Evolutionary conservation across 1,140 invertebrate genomes (phyloP), one percentile per base, ranked within the genome.

Genomic region (Zaprionus taronus): DNA sequence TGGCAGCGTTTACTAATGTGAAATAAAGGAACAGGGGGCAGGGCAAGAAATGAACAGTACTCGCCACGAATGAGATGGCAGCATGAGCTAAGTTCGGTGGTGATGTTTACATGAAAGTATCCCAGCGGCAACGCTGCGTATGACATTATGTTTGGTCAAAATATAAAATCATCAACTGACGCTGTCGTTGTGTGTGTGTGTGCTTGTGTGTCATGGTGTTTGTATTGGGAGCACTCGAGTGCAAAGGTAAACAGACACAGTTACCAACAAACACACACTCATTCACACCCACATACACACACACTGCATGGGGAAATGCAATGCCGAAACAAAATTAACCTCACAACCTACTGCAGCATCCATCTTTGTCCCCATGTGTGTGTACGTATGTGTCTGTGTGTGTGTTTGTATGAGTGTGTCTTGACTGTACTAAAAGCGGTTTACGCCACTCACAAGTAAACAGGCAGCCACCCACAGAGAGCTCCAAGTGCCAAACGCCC

Each of bases 391-490:
- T 28, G 26, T 20, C 20, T 66, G 56, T 79, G 36, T 26, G 63
- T 73, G 73, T 74, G 51, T 71, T n/a, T 41, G 38, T 41, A 41
- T 47, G 41, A n/a, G 62, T 72, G 70, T 55, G 58, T 47, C 75
- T 69, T 74, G 70, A 77, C 72, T 77, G 79, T 83, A 82, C 81
- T 89, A 89, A 87, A 89, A 87, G 84, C 84, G 84, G 84, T 81
- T 87, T 81, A 84, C 80, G 75, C 84, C 85, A 90, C 84, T 87
- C 84, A 84, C 78, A 89, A 80, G 84, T 73, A 73, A 83, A 83
- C 78, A 70, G 71, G 61, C 67, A 65, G 24, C 75, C 65, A 60
- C 53, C 34, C 49, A 66, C 60, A 66, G 47, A 62, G 38, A 62
- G 34, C 64, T 70, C 56, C 74, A 75, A 80, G 80, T 87, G 80